These are phyloP conservation scores for Acronicta aceris DNA, from an alignment of 2,888 invertebrate genomes.

Conservation along the genomic window DNA sequence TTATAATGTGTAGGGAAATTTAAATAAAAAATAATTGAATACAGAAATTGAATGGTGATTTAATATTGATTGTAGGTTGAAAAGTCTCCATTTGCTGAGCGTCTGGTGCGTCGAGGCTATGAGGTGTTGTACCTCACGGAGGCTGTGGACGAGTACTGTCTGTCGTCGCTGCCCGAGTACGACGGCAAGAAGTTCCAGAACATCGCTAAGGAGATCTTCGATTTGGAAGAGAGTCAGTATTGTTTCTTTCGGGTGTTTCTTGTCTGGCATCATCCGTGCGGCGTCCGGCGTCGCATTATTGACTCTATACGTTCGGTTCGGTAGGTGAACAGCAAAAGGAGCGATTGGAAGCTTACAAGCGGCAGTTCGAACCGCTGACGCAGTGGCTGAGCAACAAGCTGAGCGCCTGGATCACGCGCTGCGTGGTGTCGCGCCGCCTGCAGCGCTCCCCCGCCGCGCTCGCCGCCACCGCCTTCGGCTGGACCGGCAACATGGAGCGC, in stretches of 20 bases:
- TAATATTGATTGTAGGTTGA: conserved; percentile 90
- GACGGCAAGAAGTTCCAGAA: conserved; percentile 99
- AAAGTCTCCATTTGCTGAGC: conserved; percentile 98
- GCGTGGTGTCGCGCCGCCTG: conserved; percentile 95
- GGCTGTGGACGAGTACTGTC: conserved; percentile 99
- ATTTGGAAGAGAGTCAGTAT: conserved; percentile 92
- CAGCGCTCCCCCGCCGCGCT: conserved; percentile 98
- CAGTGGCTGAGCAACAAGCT: conserved; percentile 97
- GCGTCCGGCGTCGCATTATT: not conserved
- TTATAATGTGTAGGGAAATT: too few relatives aligned
- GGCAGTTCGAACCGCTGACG: conserved; percentile 95
- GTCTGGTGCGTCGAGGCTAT: conserved; percentile 96
- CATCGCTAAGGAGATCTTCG: conserved; percentile 99
- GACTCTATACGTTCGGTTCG: too few relatives aligned
- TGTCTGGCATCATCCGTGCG: too few relatives aligned
- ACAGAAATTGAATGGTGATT: too few relatives aligned
- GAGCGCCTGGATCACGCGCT: conserved; percentile 93
- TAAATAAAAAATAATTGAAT: too few relatives aligned
- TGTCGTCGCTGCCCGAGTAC: conserved; percentile 98
- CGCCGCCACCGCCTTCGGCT: conserved; percentile 98
- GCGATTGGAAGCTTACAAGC: conserved; percentile 93
- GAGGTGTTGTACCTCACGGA: conserved; percentile 98
- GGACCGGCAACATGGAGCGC: conserved; percentile 99
- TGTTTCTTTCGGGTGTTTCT: not conserved
- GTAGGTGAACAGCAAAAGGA: conserved; percentile 91